phyloP scores from a whole-genome alignment of 2,888 invertebrate species.

The Meteorus colon region DNA sequence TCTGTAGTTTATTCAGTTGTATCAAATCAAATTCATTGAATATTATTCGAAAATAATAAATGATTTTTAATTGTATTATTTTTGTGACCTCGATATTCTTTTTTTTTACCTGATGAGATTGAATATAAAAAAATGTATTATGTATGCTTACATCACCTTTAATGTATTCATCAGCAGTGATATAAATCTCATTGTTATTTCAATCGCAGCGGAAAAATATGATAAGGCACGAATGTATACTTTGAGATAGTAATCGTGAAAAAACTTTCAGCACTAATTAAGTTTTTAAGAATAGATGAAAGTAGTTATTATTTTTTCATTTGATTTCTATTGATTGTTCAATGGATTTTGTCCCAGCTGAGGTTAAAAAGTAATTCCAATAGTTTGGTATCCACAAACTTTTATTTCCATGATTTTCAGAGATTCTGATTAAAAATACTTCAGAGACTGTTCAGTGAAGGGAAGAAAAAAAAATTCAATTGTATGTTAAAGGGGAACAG shows the following conservation, averaged over 20 bases:
- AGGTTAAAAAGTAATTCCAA: no score
- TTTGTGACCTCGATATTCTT: background rate
- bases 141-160: background rate
- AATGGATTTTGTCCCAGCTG: no score
- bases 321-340: no score
- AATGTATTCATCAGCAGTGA: background rate
- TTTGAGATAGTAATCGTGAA: background rate
- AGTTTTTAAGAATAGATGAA: no score
- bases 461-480: no score
- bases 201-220: background rate
- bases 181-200: conserved; percentile 7
- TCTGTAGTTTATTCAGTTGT: background rate
- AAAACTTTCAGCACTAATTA: background rate
- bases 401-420: no score
- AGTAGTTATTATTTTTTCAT: no score
- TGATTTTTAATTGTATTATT: background rate
- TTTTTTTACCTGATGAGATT: no score
- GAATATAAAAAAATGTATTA: background rate
- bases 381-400: no score
- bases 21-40: background rate
- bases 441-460: no score
- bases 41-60: background rate
- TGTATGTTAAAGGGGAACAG: no score
- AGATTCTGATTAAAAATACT: no score
- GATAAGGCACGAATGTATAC: background rate